These are phyloP conservation scores for Proterorhinus semilunaris DNA, from an alignment of 2,113 vertebrate genomes.

Conservation along the genomic window DNA sequence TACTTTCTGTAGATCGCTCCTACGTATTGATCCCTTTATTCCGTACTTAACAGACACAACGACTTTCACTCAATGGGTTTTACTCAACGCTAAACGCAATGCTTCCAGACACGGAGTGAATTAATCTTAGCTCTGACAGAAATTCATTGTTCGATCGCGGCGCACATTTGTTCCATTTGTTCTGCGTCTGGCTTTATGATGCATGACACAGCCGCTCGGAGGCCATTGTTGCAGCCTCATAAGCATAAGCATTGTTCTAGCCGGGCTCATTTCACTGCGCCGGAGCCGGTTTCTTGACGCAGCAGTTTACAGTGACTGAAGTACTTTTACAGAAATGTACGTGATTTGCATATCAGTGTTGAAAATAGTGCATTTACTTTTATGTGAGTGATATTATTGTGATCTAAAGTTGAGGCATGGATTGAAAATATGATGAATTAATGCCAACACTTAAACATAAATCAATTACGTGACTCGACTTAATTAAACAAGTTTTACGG, in stretches of 20 bases:
- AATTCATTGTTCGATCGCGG: not conserved
- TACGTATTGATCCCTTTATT: not conserved
- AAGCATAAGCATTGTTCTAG: not conserved
- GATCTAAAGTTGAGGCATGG: too few relatives aligned
- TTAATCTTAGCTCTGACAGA: slow-evolving; percentile 2
- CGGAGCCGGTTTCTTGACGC: not conserved
- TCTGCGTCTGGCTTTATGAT: slow-evolving; percentile 1
- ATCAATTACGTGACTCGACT: too few relatives aligned
- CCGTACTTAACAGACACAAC: not conserved
- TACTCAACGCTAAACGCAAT: not conserved
- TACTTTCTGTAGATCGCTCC: not conserved
- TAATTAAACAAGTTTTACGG: too few relatives aligned
- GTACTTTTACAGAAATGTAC: too few relatives aligned
- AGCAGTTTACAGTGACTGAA: too few relatives aligned
- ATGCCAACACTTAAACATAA: too few relatives aligned
- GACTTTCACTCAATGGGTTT: not conserved
- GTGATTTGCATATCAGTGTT: too few relatives aligned
- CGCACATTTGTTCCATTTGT: slow-evolving; percentile 2
- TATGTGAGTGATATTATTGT: too few relatives aligned
- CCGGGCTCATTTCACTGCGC: not conserved
- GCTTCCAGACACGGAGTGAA: not conserved
- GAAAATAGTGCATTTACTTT: too few relatives aligned
- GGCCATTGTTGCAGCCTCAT: not conserved
- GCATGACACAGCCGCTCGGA: not conserved
- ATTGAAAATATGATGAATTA: too few relatives aligned